phyloP scores from a whole-genome alignment of 2,113 vertebrate species.

The Hoplias malabaricus region DNA sequence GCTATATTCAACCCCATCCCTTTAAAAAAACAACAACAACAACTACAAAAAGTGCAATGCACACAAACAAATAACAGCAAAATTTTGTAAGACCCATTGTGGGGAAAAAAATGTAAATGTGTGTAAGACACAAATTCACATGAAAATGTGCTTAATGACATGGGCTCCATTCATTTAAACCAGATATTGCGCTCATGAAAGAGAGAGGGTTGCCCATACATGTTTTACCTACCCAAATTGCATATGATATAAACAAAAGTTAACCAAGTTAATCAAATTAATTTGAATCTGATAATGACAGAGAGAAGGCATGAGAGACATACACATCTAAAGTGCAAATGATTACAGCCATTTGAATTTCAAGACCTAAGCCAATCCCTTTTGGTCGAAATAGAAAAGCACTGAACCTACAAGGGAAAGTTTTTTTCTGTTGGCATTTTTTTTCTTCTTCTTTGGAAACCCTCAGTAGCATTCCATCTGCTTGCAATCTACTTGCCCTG shows the following conservation, averaged over 20 bases:
- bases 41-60: background rate
- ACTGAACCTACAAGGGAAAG: background rate
- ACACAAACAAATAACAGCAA: background rate
- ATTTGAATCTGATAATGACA: background rate
- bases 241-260: background rate
- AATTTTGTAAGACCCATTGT: background rate
- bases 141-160: background rate
- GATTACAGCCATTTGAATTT: background rate
- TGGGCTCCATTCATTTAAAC: too few relatives aligned
- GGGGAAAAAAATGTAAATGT: background rate
- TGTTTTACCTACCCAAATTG: background rate
- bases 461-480: background rate
- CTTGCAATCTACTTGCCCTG: conserved; percentile 1
- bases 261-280: background rate
- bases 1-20: background rate
- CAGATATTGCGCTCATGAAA: too few relatives aligned
- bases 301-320: background rate
- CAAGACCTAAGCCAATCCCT: background rate
- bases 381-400: background rate
- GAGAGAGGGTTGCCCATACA: background rate
- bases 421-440: background rate
- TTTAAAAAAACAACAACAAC: background rate
- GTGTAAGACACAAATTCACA: background rate
- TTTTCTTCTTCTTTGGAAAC: background rate
- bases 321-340: background rate